Conservation (phyloP, 2,797 vertebrate species). For the Megalops cyprinoides region DNA sequence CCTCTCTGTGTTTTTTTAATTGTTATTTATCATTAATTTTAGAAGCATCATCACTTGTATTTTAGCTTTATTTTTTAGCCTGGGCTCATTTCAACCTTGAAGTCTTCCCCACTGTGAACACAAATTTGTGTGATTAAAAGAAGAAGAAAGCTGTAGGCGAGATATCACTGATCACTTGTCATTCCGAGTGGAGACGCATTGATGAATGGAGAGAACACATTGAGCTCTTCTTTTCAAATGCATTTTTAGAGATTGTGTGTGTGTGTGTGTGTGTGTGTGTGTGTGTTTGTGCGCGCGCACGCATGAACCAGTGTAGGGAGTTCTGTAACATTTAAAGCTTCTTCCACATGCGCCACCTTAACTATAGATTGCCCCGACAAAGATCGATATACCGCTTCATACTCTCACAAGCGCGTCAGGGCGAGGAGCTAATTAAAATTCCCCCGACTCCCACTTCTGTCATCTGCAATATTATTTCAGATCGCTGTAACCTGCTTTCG, state of each 20-base stretch:
- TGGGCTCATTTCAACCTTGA: conserved; percentile 50
- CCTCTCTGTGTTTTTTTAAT: neutral
- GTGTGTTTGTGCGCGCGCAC: neutral
- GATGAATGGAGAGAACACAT: conserved; percentile 18
- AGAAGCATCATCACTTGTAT: conserved; percentile 26
- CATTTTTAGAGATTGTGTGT: neutral
- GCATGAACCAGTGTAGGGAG: neutral
- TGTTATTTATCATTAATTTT: too few species aligned
- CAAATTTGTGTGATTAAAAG: conserved; percentile 35
- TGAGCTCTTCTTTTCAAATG: conserved; percentile 12
- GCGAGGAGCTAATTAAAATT: conserved; percentile 57
- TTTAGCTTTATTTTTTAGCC: conserved; percentile 18
- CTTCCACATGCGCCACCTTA: conserved; percentile 32
- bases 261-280: neutral
- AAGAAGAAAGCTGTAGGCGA: conserved; percentile 44
- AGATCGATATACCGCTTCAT: conserved; percentile 49
- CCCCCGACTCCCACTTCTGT: conserved; percentile 47
- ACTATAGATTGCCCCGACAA: conserved; percentile 44
- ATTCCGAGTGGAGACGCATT: conserved; percentile 31
- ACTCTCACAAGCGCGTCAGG: conserved; percentile 38
- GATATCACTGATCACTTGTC: conserved; percentile 50
- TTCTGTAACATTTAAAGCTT: conserved; percentile 32
- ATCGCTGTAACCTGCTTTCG: conserved; percentile 48
- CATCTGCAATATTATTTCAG: conserved; percentile 56
- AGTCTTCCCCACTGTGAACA: conserved; percentile 51